These are phyloP conservation scores for Drosophila ananassae DNA, from an alignment of 1,140 invertebrate species.

Conservation along the genomic window DNA sequence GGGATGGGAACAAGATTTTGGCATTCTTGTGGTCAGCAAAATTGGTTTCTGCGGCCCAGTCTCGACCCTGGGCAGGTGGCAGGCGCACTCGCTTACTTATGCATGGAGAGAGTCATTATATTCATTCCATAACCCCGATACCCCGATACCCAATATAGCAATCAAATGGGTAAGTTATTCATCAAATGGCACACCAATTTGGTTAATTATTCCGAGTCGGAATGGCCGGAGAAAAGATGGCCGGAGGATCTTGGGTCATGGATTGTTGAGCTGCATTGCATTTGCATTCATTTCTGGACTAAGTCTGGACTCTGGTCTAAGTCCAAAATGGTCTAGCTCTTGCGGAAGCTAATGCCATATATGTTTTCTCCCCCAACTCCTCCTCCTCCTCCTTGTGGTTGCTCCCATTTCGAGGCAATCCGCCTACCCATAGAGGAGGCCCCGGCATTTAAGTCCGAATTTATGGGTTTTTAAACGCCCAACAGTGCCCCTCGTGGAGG, in stretches of 20 bases:
- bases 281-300: constrained; percentile 51
- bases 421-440: constrained; percentile 1
- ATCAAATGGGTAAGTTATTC: neutral
- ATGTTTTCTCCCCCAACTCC: neutral
- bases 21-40: constrained; percentile 66
- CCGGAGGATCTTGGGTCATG: constrained; percentile 13
- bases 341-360: constrained; percentile 59
- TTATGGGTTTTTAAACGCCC: constrained; percentile 68
- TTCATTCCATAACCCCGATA: neutral
- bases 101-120: neutral
- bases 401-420: neutral
- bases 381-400: constrained; percentile 1
- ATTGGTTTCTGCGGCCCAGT: constrained; percentile 60
- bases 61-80: too few relatives aligned
- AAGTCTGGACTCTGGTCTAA: neutral
- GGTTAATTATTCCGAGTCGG: constrained; percentile 17
- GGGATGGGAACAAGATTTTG: constrained; percentile 36
- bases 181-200: constrained; percentile 21
- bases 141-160: neutral
- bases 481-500: neutral
- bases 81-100: neutral
- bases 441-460: constrained; percentile 49
- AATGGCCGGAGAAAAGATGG: neutral
- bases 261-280: constrained; percentile 41
- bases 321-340: constrained; percentile 41